Conservation (phyloP, 2,113 vertebrate species). For the Meriones unguiculatus region DNA sequence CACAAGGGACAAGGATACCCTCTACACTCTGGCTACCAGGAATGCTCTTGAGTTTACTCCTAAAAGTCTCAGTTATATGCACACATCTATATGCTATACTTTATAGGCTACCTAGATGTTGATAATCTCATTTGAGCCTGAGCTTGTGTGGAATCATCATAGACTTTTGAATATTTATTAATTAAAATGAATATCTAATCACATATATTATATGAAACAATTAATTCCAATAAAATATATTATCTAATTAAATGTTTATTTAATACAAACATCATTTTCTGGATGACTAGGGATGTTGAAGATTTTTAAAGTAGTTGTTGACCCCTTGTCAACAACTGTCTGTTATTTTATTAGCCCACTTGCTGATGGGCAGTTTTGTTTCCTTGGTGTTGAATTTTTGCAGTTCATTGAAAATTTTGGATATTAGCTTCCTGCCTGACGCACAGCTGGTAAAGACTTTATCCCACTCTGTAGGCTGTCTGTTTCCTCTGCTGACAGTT, state of each 20-base stretch:
- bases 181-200: neutral
- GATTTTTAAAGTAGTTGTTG: neutral
- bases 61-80: neutral
- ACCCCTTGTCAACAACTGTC: too few relatives aligned
- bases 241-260: neutral
- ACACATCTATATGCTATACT: neutral
- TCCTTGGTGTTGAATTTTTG: neutral
- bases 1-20: neutral
- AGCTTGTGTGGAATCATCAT: neutral
- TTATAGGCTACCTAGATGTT: neutral
- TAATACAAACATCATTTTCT: neutral
- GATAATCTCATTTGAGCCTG: neutral
- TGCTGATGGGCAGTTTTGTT: neutral
- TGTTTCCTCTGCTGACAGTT: neutral
- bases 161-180: constrained; percentile 44
- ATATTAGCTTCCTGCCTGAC: neutral
- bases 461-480: neutral
- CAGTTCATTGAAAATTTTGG: neutral
- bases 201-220: neutral
- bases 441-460: neutral
- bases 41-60: neutral
- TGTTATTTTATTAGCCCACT: neutral
- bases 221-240: neutral
- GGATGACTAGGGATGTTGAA: neutral
- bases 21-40: neutral